phyloP scores from a whole-genome alignment of 1,140 invertebrate species.

The Zaprionus lachaisei region DNA sequence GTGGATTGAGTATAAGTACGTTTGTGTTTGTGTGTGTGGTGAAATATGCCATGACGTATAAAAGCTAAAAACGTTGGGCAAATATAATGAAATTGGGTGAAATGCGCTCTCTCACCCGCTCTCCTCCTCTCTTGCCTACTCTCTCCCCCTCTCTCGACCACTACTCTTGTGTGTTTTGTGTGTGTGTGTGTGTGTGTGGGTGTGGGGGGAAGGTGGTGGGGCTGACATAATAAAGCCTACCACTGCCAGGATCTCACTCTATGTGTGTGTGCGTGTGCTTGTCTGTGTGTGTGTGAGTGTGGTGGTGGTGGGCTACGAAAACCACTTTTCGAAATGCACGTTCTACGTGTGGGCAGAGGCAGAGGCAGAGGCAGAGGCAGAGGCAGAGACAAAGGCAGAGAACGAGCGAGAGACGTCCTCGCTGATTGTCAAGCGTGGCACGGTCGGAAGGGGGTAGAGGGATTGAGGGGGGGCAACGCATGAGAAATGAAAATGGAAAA shows the following conservation, averaged over 20 bases:
- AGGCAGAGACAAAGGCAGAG: conserved; percentile 6
- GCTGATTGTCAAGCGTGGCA: conserved; percentile 59
- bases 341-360: conserved; percentile 59
- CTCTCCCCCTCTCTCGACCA: conserved; percentile 16
- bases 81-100: conserved; percentile 83
- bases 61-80: conserved; percentile 83
- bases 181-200: neutral
- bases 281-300: conserved; percentile 17
- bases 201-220: neutral
- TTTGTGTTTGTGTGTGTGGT: conserved; percentile 66
- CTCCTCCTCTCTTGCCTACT: neutral
- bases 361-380: neutral
- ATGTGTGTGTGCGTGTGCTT: conserved; percentile 10
- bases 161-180: neutral
- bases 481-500: conserved; percentile 75
- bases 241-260: conserved; percentile 38
- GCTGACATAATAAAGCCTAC: conserved; percentile 80
- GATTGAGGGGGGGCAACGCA: conserved; percentile 45
- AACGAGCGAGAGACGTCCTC: conserved; percentile 38
- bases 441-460: conserved; percentile 16
- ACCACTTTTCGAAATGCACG: conserved; percentile 81
- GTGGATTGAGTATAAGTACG: conserved; percentile 36
- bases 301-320: conserved; percentile 66
- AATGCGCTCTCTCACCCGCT: conserved; percentile 45
- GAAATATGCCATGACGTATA: conserved; percentile 83